A percentile compares a stretch with the other conserved stretches of the same genome.
These are phyloP conservation scores for Caenorhabditis sp. DNA, from an alignment of 2,888 invertebrate species.

Conservation along the genomic window DNA sequence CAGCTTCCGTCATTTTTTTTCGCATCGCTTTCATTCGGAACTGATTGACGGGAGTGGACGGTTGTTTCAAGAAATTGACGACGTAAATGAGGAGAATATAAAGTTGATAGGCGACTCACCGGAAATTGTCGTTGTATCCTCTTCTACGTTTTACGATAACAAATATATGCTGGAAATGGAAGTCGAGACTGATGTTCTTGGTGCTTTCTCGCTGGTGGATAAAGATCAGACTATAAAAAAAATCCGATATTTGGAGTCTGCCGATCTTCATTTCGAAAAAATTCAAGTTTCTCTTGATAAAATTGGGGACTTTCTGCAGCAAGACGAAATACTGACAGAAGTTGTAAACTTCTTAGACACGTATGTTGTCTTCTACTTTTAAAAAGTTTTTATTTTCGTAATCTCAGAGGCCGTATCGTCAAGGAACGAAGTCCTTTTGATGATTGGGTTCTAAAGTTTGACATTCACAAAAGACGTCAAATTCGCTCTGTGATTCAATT, in stretches of 20 bases:
- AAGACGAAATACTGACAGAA: neutral
- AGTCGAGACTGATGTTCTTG: constrained; percentile 66
- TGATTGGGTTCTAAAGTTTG: constrained; percentile 25
- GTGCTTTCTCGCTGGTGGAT: constrained; percentile 56
- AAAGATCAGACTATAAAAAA: constrained; percentile 73
- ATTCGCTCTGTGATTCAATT: constrained; percentile 21
- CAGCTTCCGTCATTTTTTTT: constrained; percentile 80
- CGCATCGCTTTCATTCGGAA: constrained; percentile 77
- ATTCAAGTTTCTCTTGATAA: constrained; percentile 49
- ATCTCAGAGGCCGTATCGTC: neutral
- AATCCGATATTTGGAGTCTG: constrained; percentile 76
- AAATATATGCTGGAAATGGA: constrained; percentile 55
- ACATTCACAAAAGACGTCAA: constrained; percentile 10
- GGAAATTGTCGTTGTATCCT: constrained; percentile 54
- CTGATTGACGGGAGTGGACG: constrained; percentile 67
- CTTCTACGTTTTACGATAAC: constrained; percentile 31
- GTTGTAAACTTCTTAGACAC: constrained; percentile 11
- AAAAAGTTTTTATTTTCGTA: too few species aligned
- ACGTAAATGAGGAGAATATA: neutral
- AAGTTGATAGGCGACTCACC: constrained; percentile 50
- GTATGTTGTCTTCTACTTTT: neutral
- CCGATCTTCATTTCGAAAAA: constrained; percentile 76
- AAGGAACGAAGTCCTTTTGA: neutral
- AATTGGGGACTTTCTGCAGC: too few species aligned
- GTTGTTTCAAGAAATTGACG: constrained; percentile 49